phyloP scores from a whole-genome alignment of 2,797 vertebrate species.

The Scomberomorus guttatus region DNA sequence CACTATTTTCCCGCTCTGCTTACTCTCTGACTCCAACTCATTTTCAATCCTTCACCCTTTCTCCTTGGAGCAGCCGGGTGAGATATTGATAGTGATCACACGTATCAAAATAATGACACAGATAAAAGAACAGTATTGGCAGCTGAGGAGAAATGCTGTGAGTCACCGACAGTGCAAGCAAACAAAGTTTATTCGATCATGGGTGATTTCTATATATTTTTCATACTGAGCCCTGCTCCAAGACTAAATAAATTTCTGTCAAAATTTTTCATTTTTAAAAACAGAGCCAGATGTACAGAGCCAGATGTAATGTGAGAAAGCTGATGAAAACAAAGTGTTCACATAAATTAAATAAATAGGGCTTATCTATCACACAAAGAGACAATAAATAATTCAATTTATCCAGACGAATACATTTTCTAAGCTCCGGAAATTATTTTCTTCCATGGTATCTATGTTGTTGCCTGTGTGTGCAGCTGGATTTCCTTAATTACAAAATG shows the following conservation, averaged over 20 bases:
- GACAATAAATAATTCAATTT: not conserved
- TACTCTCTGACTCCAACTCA: conserved; percentile 13
- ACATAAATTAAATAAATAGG: not conserved
- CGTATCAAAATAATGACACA: conserved; percentile 44
- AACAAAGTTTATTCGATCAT: not conserved
- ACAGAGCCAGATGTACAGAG: not conserved
- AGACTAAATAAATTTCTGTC: conserved; percentile 24
- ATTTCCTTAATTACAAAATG: conserved; percentile 23
- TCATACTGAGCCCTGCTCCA: not conserved
- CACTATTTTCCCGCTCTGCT: conserved; percentile 2
- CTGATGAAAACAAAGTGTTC: not conserved
- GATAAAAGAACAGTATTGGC: conserved; percentile 24
- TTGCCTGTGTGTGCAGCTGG: not conserved
- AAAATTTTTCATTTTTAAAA: conserved; percentile 8
- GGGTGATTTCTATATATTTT: not conserved
- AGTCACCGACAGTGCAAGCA: conserved; percentile 8
- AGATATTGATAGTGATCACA: conserved; percentile 43
- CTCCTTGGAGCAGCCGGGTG: conserved; percentile 17
- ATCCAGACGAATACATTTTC: not conserved
- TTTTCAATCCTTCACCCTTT: conserved; percentile 38
- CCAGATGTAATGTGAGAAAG: not conserved
- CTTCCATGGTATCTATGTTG: not conserved
- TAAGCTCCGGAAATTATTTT: not conserved
- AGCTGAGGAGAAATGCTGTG: conserved; percentile 13
- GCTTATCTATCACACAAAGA: conserved; percentile 1